Evolutionary conservation across 2,888 invertebrate species (phyloP).

Genomic region (Caenorhabditis drosophilae): DNA sequence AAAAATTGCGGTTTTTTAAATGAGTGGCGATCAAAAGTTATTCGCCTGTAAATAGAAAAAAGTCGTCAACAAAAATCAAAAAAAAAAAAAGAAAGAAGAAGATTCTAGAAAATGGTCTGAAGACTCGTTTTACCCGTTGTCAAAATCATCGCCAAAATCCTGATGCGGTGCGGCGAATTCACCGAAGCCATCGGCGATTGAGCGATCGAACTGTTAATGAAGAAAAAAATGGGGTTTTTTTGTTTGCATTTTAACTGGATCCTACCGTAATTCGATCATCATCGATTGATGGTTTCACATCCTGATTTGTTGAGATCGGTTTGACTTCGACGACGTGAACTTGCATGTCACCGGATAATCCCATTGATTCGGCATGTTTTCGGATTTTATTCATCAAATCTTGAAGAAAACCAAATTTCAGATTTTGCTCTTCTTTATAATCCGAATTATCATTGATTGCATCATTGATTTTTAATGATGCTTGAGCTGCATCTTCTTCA

Average conservation of each 20-base stretch:
- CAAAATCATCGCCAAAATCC: slow-evolving; percentile 34
- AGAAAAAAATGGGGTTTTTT: no score
- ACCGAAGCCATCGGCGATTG: slow-evolving; percentile 49
- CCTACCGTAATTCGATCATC: no score
- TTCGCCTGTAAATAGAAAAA: slow-evolving; percentile 18
- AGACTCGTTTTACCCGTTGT: slow-evolving; percentile 2
- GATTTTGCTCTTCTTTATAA: slow-evolving; percentile 19
- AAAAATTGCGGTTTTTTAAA: slow-evolving; percentile 22
- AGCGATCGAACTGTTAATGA: slow-evolving; percentile 26
- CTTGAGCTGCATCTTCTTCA: neutral
- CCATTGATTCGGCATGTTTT: slow-evolving; percentile 55
- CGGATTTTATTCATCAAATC: slow-evolving; percentile 58
- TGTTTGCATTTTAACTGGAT: no score
- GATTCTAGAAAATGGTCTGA: neutral
- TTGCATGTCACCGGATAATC: slow-evolving; percentile 62
- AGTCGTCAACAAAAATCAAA: neutral
- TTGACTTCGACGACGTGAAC: slow-evolving; percentile 64
- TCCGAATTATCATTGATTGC: slow-evolving; percentile 15
- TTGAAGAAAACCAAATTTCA: slow-evolving; percentile 55
- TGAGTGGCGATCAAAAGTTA: slow-evolving; percentile 23
- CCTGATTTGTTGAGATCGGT: no score
- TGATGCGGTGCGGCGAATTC: slow-evolving; percentile 48
- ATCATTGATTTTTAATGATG: slow-evolving; percentile 4
- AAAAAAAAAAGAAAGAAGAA: neutral
- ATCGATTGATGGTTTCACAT: no score